Evolutionary conservation across 2,888 invertebrate species (phyloP).

Genomic region (Linnaemya tessellans): DNA sequence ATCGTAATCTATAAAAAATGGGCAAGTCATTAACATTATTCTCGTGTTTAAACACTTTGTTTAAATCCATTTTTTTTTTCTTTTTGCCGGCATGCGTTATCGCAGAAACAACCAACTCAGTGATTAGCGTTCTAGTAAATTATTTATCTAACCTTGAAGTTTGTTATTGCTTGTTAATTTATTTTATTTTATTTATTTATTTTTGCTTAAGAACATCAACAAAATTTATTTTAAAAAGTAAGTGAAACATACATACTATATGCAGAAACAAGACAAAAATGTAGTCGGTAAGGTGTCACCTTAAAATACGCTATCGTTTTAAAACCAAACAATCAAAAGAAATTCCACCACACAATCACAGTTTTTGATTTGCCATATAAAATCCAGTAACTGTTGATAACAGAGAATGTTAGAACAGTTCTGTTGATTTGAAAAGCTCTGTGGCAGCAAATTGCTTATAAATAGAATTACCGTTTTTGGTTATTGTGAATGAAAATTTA

Average conservation of each 20-base stretch:
- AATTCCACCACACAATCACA: too few species aligned
- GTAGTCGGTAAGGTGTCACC: too few species aligned
- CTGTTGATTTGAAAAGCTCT: background rate
- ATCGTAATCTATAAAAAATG: background rate
- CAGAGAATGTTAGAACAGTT: background rate
- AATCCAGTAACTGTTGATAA: too few species aligned
- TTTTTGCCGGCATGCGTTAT: conserved; percentile 42
- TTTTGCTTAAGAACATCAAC: conserved; percentile 6
- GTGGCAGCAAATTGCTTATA: background rate
- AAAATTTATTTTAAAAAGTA: background rate
- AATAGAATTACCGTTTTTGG: too few species aligned
- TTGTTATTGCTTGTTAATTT: conserved; percentile 49
- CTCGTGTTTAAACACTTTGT: conserved; percentile 22
- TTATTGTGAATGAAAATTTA: too few species aligned
- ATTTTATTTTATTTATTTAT: background rate
- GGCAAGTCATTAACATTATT: background rate
- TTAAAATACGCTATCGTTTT: background rate
- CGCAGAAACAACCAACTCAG: conserved; percentile 40
- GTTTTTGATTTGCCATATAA: too few species aligned
- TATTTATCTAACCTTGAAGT: conserved; percentile 68
- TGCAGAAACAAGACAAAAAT: background rate
- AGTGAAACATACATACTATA: conserved; percentile 5
- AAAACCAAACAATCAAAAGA: too few species aligned
- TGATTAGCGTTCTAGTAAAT: conserved; percentile 40
- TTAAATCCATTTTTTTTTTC: conserved; percentile 26